Percentiles rank a stretch among this genome's conserved stretches.
phyloP scores from a whole-genome alignment of 1,140 invertebrate species.

The Brachionus koreanus region DNA sequence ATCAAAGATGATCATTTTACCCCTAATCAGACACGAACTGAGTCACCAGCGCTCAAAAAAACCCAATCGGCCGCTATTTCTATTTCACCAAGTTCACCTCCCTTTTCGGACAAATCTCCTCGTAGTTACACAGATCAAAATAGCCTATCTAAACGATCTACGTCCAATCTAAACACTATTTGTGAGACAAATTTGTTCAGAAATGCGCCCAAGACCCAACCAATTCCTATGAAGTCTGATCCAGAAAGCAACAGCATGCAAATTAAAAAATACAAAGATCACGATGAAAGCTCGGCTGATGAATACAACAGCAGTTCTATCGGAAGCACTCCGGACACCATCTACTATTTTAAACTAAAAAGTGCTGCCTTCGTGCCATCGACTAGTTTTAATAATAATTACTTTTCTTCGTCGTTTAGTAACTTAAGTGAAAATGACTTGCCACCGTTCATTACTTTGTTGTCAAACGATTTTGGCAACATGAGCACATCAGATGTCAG shows the following conservation, averaged over 20 bases:
- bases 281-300: constrained; percentile 28
- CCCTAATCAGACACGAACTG: constrained; percentile 63
- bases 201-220: constrained; percentile 29
- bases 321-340: constrained; percentile 35
- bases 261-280: background rate
- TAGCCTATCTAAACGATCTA: background rate
- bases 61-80: background rate
- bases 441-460: constrained; percentile 33
- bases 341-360: constrained; percentile 43
- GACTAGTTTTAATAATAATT: constrained; percentile 29
- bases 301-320: constrained; percentile 33
- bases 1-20: constrained; percentile 85
- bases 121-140: background rate
- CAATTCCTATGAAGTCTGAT: constrained; percentile 37
- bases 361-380: constrained; percentile 43
- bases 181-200: background rate
- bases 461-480: constrained; percentile 33
- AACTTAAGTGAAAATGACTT: constrained; percentile 40
- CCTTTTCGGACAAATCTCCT: background rate
- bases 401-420: constrained; percentile 5
- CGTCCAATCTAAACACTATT: constrained; percentile 30
- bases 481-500: constrained; percentile 13
- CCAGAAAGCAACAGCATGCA: background rate
- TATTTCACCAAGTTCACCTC: background rate
- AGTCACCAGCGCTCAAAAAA: constrained; percentile 57